Evolutionary conservation across 2,888 invertebrate genomes (phyloP), one percentile per base, ranked within the genome.

Genomic region (Lysandra bellargus): DNA sequence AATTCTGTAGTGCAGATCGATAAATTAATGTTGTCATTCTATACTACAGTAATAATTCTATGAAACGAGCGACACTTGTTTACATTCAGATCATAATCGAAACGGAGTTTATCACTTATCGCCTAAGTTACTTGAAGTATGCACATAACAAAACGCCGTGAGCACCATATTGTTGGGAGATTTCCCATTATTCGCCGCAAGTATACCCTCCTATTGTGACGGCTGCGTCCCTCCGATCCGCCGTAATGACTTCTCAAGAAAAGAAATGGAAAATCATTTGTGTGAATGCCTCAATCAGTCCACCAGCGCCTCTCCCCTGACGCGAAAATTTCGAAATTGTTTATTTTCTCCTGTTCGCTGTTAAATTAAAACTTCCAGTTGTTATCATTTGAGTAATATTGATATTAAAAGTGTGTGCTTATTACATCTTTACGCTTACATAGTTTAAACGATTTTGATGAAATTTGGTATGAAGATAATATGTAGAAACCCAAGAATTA

Each of bases 181-280:
- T 80, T 79, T 80, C 80, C 78, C 80, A 81, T 80, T 82, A 81
- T 81, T 81, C 79, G 78, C 76, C 64, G 78, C 80, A 33, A 76
- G 78, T 78, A 78, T 44, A 57, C 69, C 80, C 72, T 61, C 76
- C 75, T 61, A 78, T 79, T 79, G 79, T 72, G 57, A 82, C 79
- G 44, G 79, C 78, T 61, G 61, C 80, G 30, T 77, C 61, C 61
- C 33, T 49, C 57, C 61, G 78, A 75, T 44, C 73, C 60, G 40
- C 30, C 30, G 30, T 80, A 81, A 81, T 80, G 78, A 72, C 69
- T 76, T 49, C 80, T 61, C 12, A 76, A 57, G 53, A 57, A 76
- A 76, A 30, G 53, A 53, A 74, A 74, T 44, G 37, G 37, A 37
- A 53, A 76, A 53, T 76, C 76, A 53, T 76, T 76, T 76, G 76